phyloP scores from a whole-genome alignment of 2,888 invertebrate species.

The Adela reaumurella region DNA sequence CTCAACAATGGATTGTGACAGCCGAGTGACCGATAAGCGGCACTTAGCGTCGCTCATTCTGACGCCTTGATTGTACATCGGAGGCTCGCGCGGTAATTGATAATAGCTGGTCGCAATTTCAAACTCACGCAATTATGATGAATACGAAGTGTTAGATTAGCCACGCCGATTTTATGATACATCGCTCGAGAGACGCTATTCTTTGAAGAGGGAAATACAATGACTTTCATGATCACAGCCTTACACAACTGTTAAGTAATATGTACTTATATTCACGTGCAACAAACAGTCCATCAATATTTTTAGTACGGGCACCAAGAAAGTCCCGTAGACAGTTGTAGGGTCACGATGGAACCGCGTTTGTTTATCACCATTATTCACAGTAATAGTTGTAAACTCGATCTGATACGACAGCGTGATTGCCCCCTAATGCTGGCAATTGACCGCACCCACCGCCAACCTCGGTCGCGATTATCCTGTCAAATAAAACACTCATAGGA shows the following conservation, averaged over 20 bases:
- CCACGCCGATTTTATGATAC: too few relatives aligned
- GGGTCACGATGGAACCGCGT: not conserved
- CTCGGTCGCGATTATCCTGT: not conserved
- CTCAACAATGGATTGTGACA: not conserved
- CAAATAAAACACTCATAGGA: not conserved
- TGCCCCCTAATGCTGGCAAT: not conserved
- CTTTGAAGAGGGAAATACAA: too few relatives aligned
- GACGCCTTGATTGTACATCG: constrained; percentile 20
- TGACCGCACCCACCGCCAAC: not conserved
- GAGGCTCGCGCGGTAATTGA: constrained; percentile 2
- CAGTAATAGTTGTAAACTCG: not conserved
- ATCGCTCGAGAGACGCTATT: too few relatives aligned
- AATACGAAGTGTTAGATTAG: too few relatives aligned
- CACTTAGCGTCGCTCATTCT: constrained; percentile 22
- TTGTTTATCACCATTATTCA: not conserved
- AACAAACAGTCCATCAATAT: too few relatives aligned
- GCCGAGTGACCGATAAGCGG: not conserved
- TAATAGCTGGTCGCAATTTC: constrained; percentile 3
- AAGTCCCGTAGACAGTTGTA: too few relatives aligned
- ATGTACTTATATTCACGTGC: too few relatives aligned
- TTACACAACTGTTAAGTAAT: too few relatives aligned
- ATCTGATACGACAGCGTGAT: not conserved
- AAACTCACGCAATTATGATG: not conserved
- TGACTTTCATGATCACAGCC: too few relatives aligned
- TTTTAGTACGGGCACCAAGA: too few relatives aligned